phyloP scores from a whole-genome alignment of 2,888 invertebrate genomes.

The Colletes collaris region DNA sequence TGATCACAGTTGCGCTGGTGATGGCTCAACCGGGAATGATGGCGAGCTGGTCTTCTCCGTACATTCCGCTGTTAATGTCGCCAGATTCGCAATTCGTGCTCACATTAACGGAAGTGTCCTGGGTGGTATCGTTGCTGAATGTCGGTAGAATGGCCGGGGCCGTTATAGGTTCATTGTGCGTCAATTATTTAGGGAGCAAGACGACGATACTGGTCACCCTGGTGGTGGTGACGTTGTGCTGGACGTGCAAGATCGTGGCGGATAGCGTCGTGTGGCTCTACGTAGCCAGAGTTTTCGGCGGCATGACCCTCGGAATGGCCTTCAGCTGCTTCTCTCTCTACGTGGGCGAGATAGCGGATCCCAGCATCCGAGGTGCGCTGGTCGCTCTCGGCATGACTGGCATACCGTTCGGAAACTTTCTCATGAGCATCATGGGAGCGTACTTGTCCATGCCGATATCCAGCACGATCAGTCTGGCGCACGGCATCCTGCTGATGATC shows the following conservation, averaged over 20 bases:
- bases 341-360: conserved; percentile 74
- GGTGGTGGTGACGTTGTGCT: conserved; percentile 65
- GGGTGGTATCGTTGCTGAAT: conserved; percentile 75
- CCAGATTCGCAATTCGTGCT: conserved; percentile 64
- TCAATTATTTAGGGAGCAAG: conserved; percentile 72
- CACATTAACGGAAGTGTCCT: conserved; percentile 70
- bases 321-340: conserved; percentile 74
- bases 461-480: conserved; percentile 64
- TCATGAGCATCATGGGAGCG: conserved; percentile 76
- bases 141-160: conserved; percentile 73
- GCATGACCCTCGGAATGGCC: conserved; percentile 67
- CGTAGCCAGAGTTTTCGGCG: conserved; percentile 59
- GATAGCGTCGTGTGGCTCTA: conserved; percentile 69
- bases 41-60: conserved; percentile 75
- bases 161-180: conserved; percentile 60
- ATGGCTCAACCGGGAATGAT: conserved; percentile 50
- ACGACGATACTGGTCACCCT: conserved; percentile 64
- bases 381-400: conserved; percentile 74
- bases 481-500: conserved; percentile 64
- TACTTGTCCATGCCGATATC: conserved; percentile 70
- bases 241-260: conserved; percentile 68
- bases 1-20: conserved; percentile 46
- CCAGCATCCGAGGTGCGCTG: conserved; percentile 76
- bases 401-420: conserved; percentile 70
- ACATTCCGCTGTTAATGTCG: conserved; percentile 63